Evolutionary conservation across 2,113 vertebrate species (phyloP).

Genomic region (Pelobates fuscus): DNA sequence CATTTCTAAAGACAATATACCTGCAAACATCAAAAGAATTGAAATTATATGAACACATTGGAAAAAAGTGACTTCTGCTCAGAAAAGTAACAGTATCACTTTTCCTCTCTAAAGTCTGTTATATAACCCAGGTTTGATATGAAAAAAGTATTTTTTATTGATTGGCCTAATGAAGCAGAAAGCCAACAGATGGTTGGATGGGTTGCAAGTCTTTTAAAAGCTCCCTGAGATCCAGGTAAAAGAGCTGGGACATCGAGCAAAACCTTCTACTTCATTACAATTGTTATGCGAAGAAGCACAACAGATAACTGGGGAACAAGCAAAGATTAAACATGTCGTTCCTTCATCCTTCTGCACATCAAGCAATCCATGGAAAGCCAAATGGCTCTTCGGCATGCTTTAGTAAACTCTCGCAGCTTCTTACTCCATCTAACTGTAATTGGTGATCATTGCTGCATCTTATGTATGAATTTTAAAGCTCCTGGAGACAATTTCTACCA

Average conservation of each 20-base stretch:
- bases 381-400: not conserved
- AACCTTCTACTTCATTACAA: not conserved
- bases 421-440: too few species aligned
- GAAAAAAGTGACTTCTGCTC: too few species aligned
- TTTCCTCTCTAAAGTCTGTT: not conserved
- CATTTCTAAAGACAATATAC: conserved; percentile 18
- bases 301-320: not conserved
- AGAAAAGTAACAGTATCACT: not conserved
- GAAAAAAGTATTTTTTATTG: conserved; percentile 1
- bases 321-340: not conserved
- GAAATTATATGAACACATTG: conserved; percentile 5
- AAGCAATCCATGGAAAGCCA: not conserved
- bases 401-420: not conserved
- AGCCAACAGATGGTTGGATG: conserved; percentile 20
- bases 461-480: too few species aligned
- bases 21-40: not conserved
- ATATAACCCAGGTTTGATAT: conserved; percentile 4
- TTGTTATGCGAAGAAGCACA: conserved; percentile 15
- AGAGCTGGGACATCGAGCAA: not conserved
- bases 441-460: too few species aligned
- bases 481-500: too few species aligned
- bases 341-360: not conserved
- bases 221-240: not conserved
- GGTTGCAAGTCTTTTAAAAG: conserved; percentile 26
- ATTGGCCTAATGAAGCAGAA: conserved; percentile 24